Conservation (phyloP, 2,113 vertebrate genomes). For the Sialia sialis region DNA sequence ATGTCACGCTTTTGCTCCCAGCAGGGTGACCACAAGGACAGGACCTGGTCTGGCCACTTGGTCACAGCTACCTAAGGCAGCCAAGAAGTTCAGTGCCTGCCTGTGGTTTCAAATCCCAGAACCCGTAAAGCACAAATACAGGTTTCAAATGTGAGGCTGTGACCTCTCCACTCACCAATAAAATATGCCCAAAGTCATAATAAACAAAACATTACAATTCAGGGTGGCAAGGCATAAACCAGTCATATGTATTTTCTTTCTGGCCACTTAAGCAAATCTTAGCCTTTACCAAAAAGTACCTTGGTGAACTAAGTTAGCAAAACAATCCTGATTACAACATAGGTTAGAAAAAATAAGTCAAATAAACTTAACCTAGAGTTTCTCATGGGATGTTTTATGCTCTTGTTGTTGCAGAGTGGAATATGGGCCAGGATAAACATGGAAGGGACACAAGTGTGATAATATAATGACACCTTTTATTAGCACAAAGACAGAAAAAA, state of each 20-base stretch:
- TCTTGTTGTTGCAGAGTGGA: constrained; percentile 61
- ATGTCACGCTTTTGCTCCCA: neutral
- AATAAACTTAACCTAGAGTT: constrained; percentile 69
- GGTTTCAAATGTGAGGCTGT: constrained; percentile 18
- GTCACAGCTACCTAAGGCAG: constrained; percentile 21
- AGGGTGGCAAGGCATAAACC: constrained; percentile 60
- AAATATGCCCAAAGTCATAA: constrained; percentile 54
- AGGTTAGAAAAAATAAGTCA: constrained; percentile 48
- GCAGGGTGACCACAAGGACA: neutral
- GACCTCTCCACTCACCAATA: constrained; percentile 56
- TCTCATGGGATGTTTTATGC: constrained; percentile 62
- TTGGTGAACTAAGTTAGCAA: constrained; percentile 63
- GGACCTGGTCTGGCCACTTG: neutral
- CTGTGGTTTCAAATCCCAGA: constrained; percentile 68
- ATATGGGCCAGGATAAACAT: constrained; percentile 54
- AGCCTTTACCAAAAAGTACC: constrained; percentile 59
- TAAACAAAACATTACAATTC: constrained; percentile 62
- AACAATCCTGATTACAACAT: constrained; percentile 60
- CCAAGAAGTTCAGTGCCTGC: neutral
- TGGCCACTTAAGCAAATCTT: constrained; percentile 58
- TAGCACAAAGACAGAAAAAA: constrained; percentile 17
- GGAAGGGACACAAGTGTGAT: constrained; percentile 58
- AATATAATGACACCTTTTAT: constrained; percentile 62
- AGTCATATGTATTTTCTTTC: constrained; percentile 43
- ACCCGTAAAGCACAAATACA: constrained; percentile 44